phyloP scores from a whole-genome alignment of 2,113 vertebrate genomes.

The Ammospiza caudacuta region DNA sequence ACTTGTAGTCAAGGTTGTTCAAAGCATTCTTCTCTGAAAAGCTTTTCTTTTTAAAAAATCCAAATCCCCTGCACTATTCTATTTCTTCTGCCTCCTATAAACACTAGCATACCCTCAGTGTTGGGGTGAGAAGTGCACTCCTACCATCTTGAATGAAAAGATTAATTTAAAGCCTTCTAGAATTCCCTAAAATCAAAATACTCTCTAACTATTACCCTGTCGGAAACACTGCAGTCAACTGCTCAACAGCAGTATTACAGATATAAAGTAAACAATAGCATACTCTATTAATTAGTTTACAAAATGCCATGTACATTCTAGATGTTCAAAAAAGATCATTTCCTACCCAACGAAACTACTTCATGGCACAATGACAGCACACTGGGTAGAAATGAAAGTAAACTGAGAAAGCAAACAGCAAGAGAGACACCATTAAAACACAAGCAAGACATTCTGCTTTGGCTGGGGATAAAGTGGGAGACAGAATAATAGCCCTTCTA shows the following conservation, averaged over 20 bases:
- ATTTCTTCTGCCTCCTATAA: not conserved
- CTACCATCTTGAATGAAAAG: constrained; percentile 8
- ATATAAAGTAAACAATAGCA: not conserved
- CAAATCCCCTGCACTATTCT: not conserved
- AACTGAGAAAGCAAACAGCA: not conserved
- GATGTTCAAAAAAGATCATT: not conserved
- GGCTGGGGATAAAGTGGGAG: not conserved
- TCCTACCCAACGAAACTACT: not conserved
- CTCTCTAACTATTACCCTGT: not conserved
- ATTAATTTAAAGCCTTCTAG: constrained; percentile 17
- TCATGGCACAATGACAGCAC: not conserved
- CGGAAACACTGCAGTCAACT: not conserved
- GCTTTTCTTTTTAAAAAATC: not conserved
- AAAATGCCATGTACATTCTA: not conserved
- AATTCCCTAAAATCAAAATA: constrained; percentile 44
- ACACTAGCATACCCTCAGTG: not conserved
- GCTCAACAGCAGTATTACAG: not conserved
- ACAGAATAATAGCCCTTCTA: not conserved
- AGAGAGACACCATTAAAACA: constrained; percentile 2
- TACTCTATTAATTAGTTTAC: not conserved
- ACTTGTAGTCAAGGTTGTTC: not conserved
- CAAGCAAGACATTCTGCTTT: not conserved
- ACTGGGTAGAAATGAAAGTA: constrained; percentile 4
- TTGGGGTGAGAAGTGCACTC: not conserved
- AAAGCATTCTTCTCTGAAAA: not conserved